Evolutionary conservation across 2,888 invertebrate genomes (phyloP).

Genomic region (Auanema freiburgensis): DNA sequence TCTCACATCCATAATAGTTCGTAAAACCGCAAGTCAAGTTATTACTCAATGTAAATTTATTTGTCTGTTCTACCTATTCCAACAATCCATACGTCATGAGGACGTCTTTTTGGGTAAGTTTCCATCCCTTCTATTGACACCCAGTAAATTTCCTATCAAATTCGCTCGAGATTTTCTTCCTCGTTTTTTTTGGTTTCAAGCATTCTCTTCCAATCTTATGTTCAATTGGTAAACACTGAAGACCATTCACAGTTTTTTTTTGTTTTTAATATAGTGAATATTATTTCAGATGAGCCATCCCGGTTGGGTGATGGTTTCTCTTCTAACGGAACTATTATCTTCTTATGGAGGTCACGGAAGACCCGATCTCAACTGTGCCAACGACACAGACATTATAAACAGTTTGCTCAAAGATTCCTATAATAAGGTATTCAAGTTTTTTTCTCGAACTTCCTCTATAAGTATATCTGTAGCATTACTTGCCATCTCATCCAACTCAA

Average conservation of each 20-base stretch:
- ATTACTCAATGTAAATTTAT: too few species aligned
- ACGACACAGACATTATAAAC: slow-evolving; percentile 63
- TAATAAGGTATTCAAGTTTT: slow-evolving; percentile 44
- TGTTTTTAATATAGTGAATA: not conserved
- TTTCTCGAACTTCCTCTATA: not conserved
- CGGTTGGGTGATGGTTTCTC: slow-evolving; percentile 64
- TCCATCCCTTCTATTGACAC: too few species aligned
- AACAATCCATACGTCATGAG: too few species aligned
- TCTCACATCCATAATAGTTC: too few species aligned
- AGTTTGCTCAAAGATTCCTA: slow-evolving; percentile 58
- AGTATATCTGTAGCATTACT: slow-evolving; percentile 51
- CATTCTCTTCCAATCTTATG: too few species aligned
- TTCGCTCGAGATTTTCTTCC: too few species aligned
- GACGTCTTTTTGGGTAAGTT: too few species aligned
- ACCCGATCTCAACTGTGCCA: slow-evolving; percentile 50
- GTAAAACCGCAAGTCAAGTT: too few species aligned
- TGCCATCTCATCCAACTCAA: slow-evolving; percentile 61
- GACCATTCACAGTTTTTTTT: not conserved
- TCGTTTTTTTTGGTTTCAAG: too few species aligned
- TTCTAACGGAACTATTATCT: slow-evolving; percentile 60
- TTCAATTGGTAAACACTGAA: too few species aligned
- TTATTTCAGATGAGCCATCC: slow-evolving; percentile 60
- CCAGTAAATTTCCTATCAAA: too few species aligned
- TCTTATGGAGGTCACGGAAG: slow-evolving; percentile 47
- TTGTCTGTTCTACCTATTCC: too few species aligned